Conservation (phyloP, 2,113 vertebrate genomes). For the Pelobates fuscus region DNA sequence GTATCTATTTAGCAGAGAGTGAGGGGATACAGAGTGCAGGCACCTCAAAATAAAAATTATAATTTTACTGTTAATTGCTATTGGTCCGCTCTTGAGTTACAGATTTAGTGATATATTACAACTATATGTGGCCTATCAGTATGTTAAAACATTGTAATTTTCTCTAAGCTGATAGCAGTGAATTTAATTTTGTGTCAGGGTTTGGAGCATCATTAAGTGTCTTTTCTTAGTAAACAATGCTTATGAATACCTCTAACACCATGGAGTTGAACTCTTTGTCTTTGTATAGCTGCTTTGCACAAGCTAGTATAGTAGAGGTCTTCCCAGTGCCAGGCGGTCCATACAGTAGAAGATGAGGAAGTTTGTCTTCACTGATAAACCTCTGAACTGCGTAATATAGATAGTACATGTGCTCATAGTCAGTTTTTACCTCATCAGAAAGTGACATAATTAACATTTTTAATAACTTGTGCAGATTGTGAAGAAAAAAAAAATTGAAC, state of each 20-base stretch:
- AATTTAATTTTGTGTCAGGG: too few species aligned
- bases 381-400: constrained; percentile 92
- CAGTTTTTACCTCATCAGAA: not conserved
- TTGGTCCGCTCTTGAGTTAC: too few species aligned
- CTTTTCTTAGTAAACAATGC: too few species aligned
- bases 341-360: constrained; percentile 93
- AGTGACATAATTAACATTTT: not conserved
- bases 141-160: too few species aligned
- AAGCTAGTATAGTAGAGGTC: constrained; percentile 94
- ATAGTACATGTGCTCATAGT: not conserved
- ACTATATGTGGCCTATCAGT: too few species aligned
- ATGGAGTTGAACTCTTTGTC: constrained; percentile 90
- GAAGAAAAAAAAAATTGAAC: not conserved
- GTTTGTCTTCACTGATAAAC: constrained; percentile 89
- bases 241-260: constrained; percentile 85
- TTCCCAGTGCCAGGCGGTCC: constrained; percentile 96
- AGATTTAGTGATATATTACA: too few species aligned
- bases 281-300: constrained; percentile 87
- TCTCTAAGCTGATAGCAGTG: too few species aligned
- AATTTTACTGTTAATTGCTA: too few species aligned
- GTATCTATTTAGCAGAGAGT: too few species aligned
- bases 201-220: too few species aligned
- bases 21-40: too few species aligned
- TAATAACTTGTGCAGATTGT: not conserved
- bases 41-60: too few species aligned